Base-by-base conservation (phyloP, 2,888 invertebrate species). In the Elgonia sp. region DNA sequence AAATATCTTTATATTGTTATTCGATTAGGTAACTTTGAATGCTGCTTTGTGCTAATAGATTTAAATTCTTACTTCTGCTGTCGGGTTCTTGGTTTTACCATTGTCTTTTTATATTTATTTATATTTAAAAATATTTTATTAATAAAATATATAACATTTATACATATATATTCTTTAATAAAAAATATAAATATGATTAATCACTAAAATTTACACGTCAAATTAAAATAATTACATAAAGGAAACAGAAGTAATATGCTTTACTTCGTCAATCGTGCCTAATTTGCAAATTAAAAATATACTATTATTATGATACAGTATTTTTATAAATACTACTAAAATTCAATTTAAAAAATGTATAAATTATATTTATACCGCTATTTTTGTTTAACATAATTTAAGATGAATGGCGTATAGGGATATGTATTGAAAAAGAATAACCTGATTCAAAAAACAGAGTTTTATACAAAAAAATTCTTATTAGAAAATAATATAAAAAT, bases 321-420 rank as follows among this genome's bases (percentile, higher is more conserved):
- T 75, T 60, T 75, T 60, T 75, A 60, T 42, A 60, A 42, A 42
- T 21, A 75, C 53, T 70, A 70, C 39, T 72, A 55, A 29, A 29
- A 3, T 29, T 1, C 5, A 29, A 29, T 29, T 29, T 29, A 3
- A 29, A 29, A 29, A 29, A 3, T 29, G 5, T 29, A 5, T 29
- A 29, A 29, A 29, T 29, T 29, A 29, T 29, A 29, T 29, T 1
- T 29, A 29, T 29, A 29, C 5, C 5, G 29, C 29, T 29, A 5
- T 29, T 29, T 1, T 29, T 3, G 29, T 29, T 29, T 29, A 29
- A 29, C 1, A 29, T 29, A 3, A 29, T 5, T 29, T 29, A 5
- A 29, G 29, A 3, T 29, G 29, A 29, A 29, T 29, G 29, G 29
- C 1, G 29, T 29, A 29, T 29, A 29, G 5, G 29, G 29, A 29